phyloP scores from a whole-genome alignment of 2,797 vertebrate genomes.

The Astyanax mexicanus region DNA sequence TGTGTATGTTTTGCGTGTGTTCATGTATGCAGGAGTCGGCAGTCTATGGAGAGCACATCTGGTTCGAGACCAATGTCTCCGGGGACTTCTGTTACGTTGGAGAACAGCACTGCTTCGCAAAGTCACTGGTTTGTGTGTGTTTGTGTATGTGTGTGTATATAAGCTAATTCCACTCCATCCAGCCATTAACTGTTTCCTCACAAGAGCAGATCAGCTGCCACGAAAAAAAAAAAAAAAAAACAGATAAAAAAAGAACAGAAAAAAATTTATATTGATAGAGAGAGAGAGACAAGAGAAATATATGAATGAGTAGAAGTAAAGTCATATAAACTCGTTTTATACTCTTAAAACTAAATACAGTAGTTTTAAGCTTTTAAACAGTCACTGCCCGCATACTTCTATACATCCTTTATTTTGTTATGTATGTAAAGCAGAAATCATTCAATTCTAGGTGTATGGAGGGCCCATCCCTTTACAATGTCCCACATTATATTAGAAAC shows the following conservation, averaged over 20 bases:
- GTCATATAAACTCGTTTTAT: too few species aligned
- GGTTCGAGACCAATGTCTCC: slow-evolving; percentile 93
- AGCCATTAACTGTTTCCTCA: not conserved
- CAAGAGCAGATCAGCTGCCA: not conserved
- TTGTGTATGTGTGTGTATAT: slow-evolving; percentile 11
- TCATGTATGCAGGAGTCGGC: slow-evolving; percentile 83
- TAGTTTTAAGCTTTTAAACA: too few species aligned
- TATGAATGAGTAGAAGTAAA: not conserved
- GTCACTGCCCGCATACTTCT: too few species aligned
- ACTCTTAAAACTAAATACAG: too few species aligned
- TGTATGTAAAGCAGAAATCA: too few species aligned
- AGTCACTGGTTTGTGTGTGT: slow-evolving; percentile 84
- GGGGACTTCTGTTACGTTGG: slow-evolving; percentile 96
- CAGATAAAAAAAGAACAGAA: not conserved
- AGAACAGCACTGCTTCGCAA: slow-evolving; percentile 93
- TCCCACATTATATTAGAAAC: too few species aligned
- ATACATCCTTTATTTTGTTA: too few species aligned
- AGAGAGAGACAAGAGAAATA: not conserved
- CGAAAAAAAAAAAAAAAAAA: not conserved
- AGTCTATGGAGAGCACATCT: slow-evolving; percentile 92
- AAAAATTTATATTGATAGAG: too few species aligned
- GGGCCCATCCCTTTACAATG: too few species aligned
- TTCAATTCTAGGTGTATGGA: too few species aligned
- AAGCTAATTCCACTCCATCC: not conserved
- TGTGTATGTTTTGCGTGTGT: slow-evolving; percentile 30